These are phyloP conservation scores for Paralichthys olivaceus DNA, from an alignment of 2,113 vertebrate species.

Conservation along the genomic window DNA sequence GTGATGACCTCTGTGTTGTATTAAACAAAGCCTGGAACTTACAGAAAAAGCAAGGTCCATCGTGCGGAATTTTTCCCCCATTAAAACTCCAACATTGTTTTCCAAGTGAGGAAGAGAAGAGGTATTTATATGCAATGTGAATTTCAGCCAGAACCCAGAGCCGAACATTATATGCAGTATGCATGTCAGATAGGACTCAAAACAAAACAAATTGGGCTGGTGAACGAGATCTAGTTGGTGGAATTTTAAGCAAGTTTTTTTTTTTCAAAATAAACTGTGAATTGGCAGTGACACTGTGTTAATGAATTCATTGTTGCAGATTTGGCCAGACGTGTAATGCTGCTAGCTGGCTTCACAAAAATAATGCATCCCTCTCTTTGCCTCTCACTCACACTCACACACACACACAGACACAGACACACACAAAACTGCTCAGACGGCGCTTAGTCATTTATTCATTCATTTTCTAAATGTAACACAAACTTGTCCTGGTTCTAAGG, in stretches of 20 bases:
- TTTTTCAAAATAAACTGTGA: background rate
- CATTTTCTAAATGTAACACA: background rate
- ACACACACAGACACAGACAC: background rate
- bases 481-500: background rate
- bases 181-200: slow-evolving; percentile 4
- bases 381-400: no score
- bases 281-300: background rate
- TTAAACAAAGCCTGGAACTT: background rate
- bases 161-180: slow-evolving; percentile 3
- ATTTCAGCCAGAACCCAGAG: slow-evolving; percentile 8
- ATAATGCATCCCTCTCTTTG: background rate
- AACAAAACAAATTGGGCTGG: slow-evolving; percentile 13
- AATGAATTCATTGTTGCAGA: background rate
- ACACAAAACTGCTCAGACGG: background rate
- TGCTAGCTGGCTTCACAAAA: background rate
- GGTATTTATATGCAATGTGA: slow-evolving; percentile 25
- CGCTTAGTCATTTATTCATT: background rate
- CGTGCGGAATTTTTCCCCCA: background rate
- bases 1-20: background rate
- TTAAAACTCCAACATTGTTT: background rate
- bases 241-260: slow-evolving; percentile 8
- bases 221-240: slow-evolving; percentile 9
- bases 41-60: background rate
- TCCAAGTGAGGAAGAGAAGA: background rate
- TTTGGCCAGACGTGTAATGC: background rate